Base-by-base conservation (phyloP, 1,140 invertebrate genomes). In the Drosophila ambigua region DNA sequence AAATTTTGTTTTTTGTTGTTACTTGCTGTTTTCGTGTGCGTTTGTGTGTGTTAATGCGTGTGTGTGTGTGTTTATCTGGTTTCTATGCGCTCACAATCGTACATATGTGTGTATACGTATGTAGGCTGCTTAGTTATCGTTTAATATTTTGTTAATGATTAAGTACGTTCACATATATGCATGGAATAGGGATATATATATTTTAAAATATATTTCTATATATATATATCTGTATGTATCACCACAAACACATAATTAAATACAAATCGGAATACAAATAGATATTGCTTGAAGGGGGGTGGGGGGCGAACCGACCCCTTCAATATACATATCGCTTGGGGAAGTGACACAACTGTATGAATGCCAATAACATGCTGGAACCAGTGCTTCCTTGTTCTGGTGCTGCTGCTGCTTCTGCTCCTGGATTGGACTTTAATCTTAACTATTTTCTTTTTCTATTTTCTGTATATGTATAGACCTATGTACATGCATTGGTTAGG, bases 191-290 rank as follows among this genome's bases (percentile, higher is more conserved):
- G 16, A 64, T 39, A 71, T 71, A 64, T 71, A 69, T 85, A 80
- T 81, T 85, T 57, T 73, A 74, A 85, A 80, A 85, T 85, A 76
- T 84, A 69, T 71, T 55, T 71, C 15, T 82, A 50, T 77, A 54
- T 81, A 63, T 61, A 15, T 82, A 49, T 82, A 61, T 83, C 20
- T 77, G 69, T 78, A 60, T 77, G 74, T 85, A 85, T 85, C 81
- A 85, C 81, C 81, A 85, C 76, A 73, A 79, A 79, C 83, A 83
- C 79, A 83, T 50, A 69, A 35, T 4, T 69, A 69, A 68, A 77
- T 75, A 81, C 68, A 85, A 76, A 85, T 85, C 68, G 72, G 66
- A 62, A 49, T 73, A 64, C 71, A 41, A 54, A 65, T 85, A 87
- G 77, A 81, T 85, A 78, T 80, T 85, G 28, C 28, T 31, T 20